Base-by-base conservation (phyloP, 1,140 invertebrate species). In the Drosophila teissieri region DNA sequence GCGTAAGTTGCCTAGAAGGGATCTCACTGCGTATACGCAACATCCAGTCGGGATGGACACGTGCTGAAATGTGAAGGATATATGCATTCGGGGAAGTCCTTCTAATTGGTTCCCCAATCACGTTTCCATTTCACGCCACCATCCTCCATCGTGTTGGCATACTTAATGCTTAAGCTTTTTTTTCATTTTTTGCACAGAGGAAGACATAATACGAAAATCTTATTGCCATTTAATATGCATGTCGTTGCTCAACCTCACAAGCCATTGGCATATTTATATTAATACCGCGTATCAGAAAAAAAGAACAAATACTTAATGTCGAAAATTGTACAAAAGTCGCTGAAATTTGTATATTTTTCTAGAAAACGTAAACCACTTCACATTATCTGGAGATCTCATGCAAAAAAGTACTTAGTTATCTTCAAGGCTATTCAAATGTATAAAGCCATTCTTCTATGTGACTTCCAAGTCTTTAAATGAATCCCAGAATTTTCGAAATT, bases 21-120 rank as follows among this genome's bases (percentile, higher is more conserved):
- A 58, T 14, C 68, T 63, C 51, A 54, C 40, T 40, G 70, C 80
- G 80, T 84, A 84, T 85, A 51, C 48, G 73, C 58, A 64, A 74
- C 54, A 57, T 31, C 2, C 3, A 11, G 4, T 37, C 3, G 52
- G 27, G 53, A 57, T 64, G 53, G 53, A 27, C 10, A 44, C 44
- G 44, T 70, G 67, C 68, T 45, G 44, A 48, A 55, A 70, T 69
- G 49, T 45, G 39, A n/a, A 36, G 15, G 19, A 36, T 44, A 64
- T n/a, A 44, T 34, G 19, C 15, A 31, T 31, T 3, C 36, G n/a
- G 27, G 42, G 37, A 22, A 40, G 42, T 31, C 22, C 19, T 22
- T 70, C 36, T 42, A 70, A 70, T 70, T 70, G 64, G 42, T 51
- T 63, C 37, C 72, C 72, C 34, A 75, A 74, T 44, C 72, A 74